Evolutionary conservation across 1,140 invertebrate genomes (phyloP), one percentile per base, ranked within the genome.

Genomic region (Meloidogyne floridensis): DNA sequence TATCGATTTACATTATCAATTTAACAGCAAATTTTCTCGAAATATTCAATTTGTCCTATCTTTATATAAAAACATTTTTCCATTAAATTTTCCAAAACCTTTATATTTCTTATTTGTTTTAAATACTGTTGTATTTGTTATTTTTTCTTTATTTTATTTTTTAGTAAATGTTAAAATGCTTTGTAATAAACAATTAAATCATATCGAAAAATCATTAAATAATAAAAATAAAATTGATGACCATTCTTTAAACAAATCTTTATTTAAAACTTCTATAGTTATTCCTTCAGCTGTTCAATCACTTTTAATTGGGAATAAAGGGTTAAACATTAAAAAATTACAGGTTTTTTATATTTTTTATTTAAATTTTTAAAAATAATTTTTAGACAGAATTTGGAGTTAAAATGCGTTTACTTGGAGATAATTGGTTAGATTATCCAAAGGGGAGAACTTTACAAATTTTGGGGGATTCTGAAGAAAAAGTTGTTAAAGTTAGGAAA

Each of bases 401-500:
- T 7, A 54, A 59, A 77, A 77, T 77, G 75, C 75, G 15, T 43
- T 77, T 77, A 65, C 13, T 77, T 11, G 75, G 75, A 15, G 69
- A 77, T 15, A 77, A 77, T 77, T 77, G 43, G 13, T 77, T 77
- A n/a, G 75, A 77, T 32, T 77, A 77, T 69, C 75, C 75, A 56
- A 77, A 77, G 15, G 75, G 75, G 56, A 32, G 75, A 15, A 77
- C 75, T 18, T 77, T 77, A 53, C 20, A 56, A 20, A 77, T 77
- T 18, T 65, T 18, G 11, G 75, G 75, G 32, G 75, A 77, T 69
- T 43, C 75, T 54, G 75, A 77, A 56, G 75, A 59, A 7, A 54
- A 77, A 47, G 51, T 77, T 56, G 7, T 65, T 7, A 77, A 42
- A 65, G 75, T 53, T 8, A 54, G 75, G 53, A 69, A 77, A 15